Evolutionary conservation across 2,113 vertebrate genomes (phyloP), one percentile per base, ranked within the genome.

Genomic region (Mus pahari): DNA sequence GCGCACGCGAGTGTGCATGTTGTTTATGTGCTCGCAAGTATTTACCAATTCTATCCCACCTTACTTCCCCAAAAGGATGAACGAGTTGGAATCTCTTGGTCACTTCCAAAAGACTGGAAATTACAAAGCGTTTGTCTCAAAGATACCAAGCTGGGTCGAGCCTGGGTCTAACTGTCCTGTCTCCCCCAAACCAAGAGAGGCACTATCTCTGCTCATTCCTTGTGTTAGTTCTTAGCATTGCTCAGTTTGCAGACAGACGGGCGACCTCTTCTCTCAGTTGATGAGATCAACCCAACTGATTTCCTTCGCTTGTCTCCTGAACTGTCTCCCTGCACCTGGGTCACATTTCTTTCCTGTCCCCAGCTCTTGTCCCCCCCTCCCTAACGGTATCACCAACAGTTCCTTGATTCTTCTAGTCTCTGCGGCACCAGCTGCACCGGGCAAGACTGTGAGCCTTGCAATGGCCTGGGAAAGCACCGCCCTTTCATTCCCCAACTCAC

Each of bases 401-500:
- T 88, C 42, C 74, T 93, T 68, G 77, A 2, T 33, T 86, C 36
- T 74, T 64, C 58, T 33, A 33, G 45, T 77, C 79, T 53, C 31
- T 11, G 71, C 93, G 62, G 28, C 36, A 28, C 58, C 7, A n/a
- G 70, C 88, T 77, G n/a, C 71, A n/a, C 7, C 19, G 16, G 73
- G 53, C 26, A 31, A 55, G 82, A 28, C 42, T 79, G 9, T 28
- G 88, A 74, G 53, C 55, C 45, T 84, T 73, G 42, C 79, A 79
- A 5, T 5, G 22, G 53, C n/a, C 90, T 91, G 70, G 90, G 79
- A 77, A 95, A 90, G 58, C 10, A 33, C 9, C 36, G 3, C 50
- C 55, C 26, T 62, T 14, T 66, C 39, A 33, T 22, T 22, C 20
- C 36, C 7, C 5, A 42, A 58, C 97, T 97, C 26, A 98, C 97